A percentile compares a stretch with the other conserved stretches of the same genome.
These are phyloP conservation scores for Alcedo atthis DNA, from an alignment of 2,797 vertebrate genomes.

Conservation along the genomic window DNA sequence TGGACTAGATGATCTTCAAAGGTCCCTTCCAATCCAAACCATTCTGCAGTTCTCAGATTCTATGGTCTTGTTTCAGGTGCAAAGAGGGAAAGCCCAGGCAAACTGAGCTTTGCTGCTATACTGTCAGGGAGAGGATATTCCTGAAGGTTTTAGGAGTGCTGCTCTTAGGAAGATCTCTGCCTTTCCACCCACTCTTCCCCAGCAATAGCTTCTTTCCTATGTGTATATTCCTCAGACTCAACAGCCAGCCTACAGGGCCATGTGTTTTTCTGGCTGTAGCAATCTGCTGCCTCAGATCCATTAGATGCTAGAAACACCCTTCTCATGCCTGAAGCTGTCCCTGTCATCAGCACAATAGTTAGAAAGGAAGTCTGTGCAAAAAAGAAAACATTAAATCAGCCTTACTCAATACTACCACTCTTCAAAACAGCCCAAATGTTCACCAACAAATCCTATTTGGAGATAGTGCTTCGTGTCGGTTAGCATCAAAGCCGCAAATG, in stretches of 20 bases:
- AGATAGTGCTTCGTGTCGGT: not conserved
- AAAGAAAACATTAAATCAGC: not conserved
- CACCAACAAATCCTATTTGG: not conserved
- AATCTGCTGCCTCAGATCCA: not conserved
- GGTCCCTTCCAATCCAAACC: not conserved
- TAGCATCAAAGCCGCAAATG: not conserved
- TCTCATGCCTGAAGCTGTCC: not conserved
- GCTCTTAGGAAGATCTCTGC: not conserved
- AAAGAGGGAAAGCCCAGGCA: not conserved
- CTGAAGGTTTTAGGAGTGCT: not conserved
- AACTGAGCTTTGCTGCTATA: not conserved
- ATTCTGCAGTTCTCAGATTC: not conserved
- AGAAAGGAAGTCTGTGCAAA: not conserved
- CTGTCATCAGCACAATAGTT: not conserved
- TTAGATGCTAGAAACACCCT: not conserved
- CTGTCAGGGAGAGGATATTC: not conserved
- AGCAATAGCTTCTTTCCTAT: not conserved
- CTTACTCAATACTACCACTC: not conserved
- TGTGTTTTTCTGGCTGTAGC: not conserved
- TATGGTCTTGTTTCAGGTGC: not conserved
- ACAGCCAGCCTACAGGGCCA: not conserved
- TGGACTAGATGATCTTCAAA: not conserved
- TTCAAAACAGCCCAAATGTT: not conserved
- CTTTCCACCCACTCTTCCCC: not conserved
- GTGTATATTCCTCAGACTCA: fast-evolving